Evolutionary conservation across 2,888 invertebrate species (phyloP), one percentile per base, ranked within the genome.

Genomic region (Colletes collaris): DNA sequence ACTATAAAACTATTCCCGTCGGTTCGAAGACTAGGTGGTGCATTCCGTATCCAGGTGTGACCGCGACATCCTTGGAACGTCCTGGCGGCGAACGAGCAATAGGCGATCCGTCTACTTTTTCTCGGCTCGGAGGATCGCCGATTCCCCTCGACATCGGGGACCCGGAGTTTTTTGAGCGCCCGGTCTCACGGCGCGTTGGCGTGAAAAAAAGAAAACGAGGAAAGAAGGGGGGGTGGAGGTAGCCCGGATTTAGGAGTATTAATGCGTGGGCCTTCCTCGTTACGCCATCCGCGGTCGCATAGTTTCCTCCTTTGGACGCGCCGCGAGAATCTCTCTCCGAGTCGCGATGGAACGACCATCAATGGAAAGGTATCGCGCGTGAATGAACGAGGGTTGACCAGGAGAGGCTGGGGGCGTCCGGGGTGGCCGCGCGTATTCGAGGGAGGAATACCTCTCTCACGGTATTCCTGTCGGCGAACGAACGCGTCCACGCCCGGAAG

Each of bases 361-460:
- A 92, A 92, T 92, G 92, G 87, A 83, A 89, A 89, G 90, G 88
- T 86, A 27, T 87, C 74, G 62, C 89, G 90, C 91, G 91, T 92
- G 92, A 92, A 92, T 92, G 92, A 92, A 92, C 90, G 80, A 72
- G 62, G 66, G 49, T 55, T 62, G 85, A 83, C 62, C 19, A 46
- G 46, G 37, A 49, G 46, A 4, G 49, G 35, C 44, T n/a, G 53
- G 2, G 4, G 19, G 16, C 40, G 37, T n/a, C 46, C 70, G 27
- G 59, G 27, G 66, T 72, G 82, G 79, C 65, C 84, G 73, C 70
- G 46, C 46, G 60, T 53, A 65, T 62, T 76, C 84, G 79, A 86
- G 82, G 76, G 68, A 86, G 87, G 91, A 92, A 92, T 92, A 92
- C 91, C 92, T 82, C 90, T 92, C 92, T 92, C 92, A 92, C 92